Percentiles rank a stretch among this genome's conserved stretches.
phyloP scores from a whole-genome alignment of 2,797 vertebrate genomes.

The Xerus rutilus region DNA sequence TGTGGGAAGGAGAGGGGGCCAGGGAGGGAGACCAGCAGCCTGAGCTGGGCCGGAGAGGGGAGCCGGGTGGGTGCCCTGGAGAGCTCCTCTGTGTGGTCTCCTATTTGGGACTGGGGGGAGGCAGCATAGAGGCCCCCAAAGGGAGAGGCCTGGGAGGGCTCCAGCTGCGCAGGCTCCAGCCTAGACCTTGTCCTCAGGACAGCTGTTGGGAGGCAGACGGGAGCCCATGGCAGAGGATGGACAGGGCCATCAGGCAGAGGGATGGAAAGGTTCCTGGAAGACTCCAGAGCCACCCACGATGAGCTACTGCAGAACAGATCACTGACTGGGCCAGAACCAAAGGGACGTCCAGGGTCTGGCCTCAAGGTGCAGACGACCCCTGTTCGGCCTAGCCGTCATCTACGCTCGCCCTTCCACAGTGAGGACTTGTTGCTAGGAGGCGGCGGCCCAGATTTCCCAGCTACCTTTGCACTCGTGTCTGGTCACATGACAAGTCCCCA shows the following conservation, averaged over 20 bases:
- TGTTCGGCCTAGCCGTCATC: too few relatives aligned
- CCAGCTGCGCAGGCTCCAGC: background rate
- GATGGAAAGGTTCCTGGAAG: too few relatives aligned
- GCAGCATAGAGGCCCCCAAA: background rate
- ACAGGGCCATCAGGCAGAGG: rapidly evolving
- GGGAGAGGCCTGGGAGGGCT: background rate
- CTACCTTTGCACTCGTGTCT: background rate
- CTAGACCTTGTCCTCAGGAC: background rate
- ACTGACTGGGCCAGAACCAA: background rate
- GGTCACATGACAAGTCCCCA: background rate
- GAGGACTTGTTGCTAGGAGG: background rate
- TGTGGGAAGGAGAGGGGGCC: background rate
- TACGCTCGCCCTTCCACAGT: background rate
- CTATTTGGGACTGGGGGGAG: background rate
- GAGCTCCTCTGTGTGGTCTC: background rate
- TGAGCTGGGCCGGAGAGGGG: background rate
- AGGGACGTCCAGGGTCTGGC: background rate
- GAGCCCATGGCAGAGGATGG: background rate
- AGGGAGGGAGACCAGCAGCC: background rate
- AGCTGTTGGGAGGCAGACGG: background rate
- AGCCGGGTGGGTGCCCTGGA: background rate
- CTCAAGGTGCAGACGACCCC: too few relatives aligned
- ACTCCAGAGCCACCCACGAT: too few relatives aligned
- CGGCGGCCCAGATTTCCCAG: background rate
- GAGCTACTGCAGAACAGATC: background rate